Evolutionary conservation across 2,888 invertebrate species (phyloP), one percentile per base, ranked within the genome.

Genomic region (Scaeva pyrastri): DNA sequence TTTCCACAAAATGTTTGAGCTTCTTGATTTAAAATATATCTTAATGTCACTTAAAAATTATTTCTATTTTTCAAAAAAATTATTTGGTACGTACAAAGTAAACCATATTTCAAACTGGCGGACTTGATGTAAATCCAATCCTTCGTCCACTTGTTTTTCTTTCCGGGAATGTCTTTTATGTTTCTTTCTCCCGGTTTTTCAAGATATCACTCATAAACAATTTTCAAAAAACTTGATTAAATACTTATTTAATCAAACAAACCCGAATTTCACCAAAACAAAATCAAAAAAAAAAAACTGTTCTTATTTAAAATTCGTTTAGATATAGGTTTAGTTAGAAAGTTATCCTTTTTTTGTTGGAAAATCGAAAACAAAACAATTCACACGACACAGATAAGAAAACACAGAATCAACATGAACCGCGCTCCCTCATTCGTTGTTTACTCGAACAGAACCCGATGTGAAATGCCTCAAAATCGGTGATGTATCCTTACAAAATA

Each of bases 401-500:
- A 2, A 74, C 31, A 77, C 41, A 50, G 11, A 66, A 55, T 74
- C 68, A 79, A 73, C 43, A 41, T 23, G 45, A 55, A 71, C 45
- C 68, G 83, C 68, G 39, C 68, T 70, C 48, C 48, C 12, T 75
- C 66, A 76, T 60, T 58, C 88, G 90, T 88, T 78, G 86, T 74
- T 82, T 89, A 89, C 90, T 89, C 91, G 89, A 89, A 88, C 88
- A 91, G 89, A 89, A 90, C 89, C 90, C 91, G 90, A 89, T 90
- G 90, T 90, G 91, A 90, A 91, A 91, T 91, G 91, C 90, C 89
- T 89, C 88, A 86, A 90, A 90, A 90, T 88, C 89, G 83, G 39
- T 73, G 86, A 89, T 88, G 88, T 88, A 89, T 89, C 90, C 90
- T 90, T 90, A 91, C 90, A 90, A 91, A 91, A 90, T 89, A 89